Conservation (phyloP, 2,888 invertebrate species). For the Pemphredon lugubris region DNA sequence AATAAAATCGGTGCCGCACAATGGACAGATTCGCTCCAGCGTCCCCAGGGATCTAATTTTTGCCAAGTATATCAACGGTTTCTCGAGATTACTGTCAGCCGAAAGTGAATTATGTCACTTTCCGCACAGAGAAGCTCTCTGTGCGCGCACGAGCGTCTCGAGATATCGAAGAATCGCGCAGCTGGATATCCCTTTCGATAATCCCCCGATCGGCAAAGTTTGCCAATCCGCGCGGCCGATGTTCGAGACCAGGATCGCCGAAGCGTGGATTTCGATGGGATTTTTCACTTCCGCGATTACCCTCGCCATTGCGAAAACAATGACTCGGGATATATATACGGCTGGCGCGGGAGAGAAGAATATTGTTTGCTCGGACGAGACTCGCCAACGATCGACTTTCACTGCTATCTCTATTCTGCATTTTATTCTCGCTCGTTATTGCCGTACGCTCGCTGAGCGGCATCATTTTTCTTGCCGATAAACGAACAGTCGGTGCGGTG, state of each 20-base stretch:
- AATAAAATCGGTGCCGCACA: no score
- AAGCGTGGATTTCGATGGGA: conserved; percentile 40
- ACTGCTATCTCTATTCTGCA: conserved; percentile 59
- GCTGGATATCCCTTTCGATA: conserved; percentile 59
- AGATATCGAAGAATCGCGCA: conserved; percentile 50
- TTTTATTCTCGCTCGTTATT: conserved; percentile 54
- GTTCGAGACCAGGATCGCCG: conserved; percentile 33
- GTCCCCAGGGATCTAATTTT: no score
- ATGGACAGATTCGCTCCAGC: no score
- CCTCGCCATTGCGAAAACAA: conserved; percentile 47
- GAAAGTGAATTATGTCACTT: conserved; percentile 36
- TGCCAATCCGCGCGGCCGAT: conserved; percentile 39
- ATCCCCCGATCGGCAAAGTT: conserved; percentile 39
- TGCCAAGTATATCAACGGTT: no score
- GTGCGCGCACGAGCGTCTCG: not conserved
- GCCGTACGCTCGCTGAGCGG: conserved; percentile 47
- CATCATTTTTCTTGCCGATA: conserved; percentile 31
- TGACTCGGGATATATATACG: conserved; percentile 5
- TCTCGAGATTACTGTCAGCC: conserved; percentile 16
- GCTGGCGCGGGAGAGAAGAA: conserved; percentile 25
- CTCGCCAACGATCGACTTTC: conserved; percentile 57
- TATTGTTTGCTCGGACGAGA: conserved; percentile 39
- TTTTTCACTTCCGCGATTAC: conserved; percentile 62
- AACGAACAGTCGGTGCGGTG: conserved; percentile 2
- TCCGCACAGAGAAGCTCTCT: not conserved